A percentile compares a stretch with the other conserved stretches of the same genome.
Conservation (phyloP, 2,888 invertebrate genomes). For the Pseudanteris insignis region DNA sequence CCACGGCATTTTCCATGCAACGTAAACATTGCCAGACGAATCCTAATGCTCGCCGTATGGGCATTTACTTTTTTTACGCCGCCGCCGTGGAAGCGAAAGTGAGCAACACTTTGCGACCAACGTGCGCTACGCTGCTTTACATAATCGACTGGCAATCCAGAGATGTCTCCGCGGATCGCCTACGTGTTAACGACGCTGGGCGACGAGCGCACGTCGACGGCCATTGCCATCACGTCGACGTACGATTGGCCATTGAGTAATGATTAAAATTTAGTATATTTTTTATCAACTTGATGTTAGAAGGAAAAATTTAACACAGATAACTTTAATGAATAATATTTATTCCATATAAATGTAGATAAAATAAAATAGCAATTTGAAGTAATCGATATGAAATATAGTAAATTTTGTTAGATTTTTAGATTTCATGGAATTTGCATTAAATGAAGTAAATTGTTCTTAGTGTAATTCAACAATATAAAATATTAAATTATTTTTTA, state of each 20-base stretch:
- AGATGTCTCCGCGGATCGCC: conserved; percentile 47
- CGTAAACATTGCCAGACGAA: conserved; percentile 47
- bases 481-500: too few species aligned
- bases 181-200: conserved; percentile 27
- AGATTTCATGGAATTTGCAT: too few species aligned
- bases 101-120: conserved; percentile 56
- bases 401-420: too few species aligned
- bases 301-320: neutral
- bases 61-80: conserved; percentile 53
- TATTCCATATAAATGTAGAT: too few species aligned
- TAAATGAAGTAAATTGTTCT: too few species aligned
- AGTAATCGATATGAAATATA: too few species aligned
- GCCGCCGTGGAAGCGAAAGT: conserved; percentile 63
- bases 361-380: neutral
- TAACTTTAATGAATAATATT: too few species aligned
- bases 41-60: conserved; percentile 42
- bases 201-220: too few species aligned
- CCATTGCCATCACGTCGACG: too few species aligned
- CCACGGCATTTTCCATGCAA: conserved; percentile 44
- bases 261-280: too few species aligned
- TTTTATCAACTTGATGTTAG: neutral
- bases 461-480: too few species aligned
- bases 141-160: conserved; percentile 51
- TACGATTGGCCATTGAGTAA: too few species aligned
- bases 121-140: conserved; percentile 55